Conservation (phyloP, 2,797 vertebrate genomes). For the Platyrinchus mystaceus region DNA sequence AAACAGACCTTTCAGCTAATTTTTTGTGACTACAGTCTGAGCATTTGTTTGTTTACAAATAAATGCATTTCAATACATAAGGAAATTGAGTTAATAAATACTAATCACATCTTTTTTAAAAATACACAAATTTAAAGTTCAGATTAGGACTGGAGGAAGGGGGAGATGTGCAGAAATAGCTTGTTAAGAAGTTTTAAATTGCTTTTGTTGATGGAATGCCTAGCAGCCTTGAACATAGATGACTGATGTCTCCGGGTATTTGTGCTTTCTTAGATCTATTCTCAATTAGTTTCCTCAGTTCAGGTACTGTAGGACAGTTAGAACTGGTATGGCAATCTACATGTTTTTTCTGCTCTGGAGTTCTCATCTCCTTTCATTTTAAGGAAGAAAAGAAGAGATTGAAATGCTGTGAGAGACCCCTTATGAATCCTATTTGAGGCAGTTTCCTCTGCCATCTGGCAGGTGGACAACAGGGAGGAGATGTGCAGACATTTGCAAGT, state of each 20-base stretch:
- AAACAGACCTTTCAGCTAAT: neutral
- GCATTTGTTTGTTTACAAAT: neutral
- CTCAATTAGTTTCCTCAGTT: neutral
- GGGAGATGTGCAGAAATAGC: neutral
- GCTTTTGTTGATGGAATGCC: neutral
- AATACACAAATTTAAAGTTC: neutral
- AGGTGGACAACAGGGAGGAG: neutral
- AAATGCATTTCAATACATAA: neutral
- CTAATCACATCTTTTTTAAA: neutral
- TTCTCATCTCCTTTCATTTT: neutral
- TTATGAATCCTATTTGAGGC: accelerated
- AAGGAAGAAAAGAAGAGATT: neutral
- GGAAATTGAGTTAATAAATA: neutral
- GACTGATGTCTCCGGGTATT: neutral
- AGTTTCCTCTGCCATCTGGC: neutral
- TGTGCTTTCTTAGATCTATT: neutral
- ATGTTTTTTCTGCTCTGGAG: neutral
- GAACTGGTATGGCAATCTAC: accelerated
- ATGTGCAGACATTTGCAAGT: neutral
- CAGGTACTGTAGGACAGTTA: neutral
- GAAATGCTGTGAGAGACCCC: neutral
- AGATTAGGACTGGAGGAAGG: neutral
- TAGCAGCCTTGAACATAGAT: neutral
- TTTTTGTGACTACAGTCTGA: neutral
- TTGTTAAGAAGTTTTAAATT: neutral